Evolutionary conservation across 2,888 invertebrate genomes (phyloP).

Genomic region (Chloromyia formosa): DNA sequence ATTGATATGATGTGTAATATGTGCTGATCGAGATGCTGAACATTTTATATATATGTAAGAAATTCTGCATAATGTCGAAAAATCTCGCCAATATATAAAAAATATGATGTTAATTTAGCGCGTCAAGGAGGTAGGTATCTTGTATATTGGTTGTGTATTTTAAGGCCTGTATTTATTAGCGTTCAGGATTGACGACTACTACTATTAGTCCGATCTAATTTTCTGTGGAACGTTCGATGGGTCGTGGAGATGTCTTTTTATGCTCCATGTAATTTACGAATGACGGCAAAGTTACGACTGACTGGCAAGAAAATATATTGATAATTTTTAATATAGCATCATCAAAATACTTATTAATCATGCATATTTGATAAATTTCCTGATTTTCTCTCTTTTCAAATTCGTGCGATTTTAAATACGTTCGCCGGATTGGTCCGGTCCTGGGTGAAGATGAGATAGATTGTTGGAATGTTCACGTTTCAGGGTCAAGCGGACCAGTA

Average conservation of each 20-base stretch:
- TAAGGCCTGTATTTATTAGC: slow-evolving; percentile 22
- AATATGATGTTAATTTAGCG: slow-evolving; percentile 41
- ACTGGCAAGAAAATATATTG: slow-evolving; percentile 40
- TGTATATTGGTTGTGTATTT: slow-evolving; percentile 8
- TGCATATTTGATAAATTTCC: slow-evolving; percentile 44
- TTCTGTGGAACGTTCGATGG: slow-evolving; percentile 8
- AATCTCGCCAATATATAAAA: slow-evolving; percentile 22
- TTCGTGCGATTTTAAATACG: too few relatives aligned
- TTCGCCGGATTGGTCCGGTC: too few relatives aligned
- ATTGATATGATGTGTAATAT: slow-evolving; percentile 46
- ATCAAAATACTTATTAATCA: slow-evolving; percentile 45
- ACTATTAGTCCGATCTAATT: background rate
- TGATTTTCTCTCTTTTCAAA: too few relatives aligned
- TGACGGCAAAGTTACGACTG: slow-evolving; percentile 5
- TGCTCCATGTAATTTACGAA: slow-evolving; percentile 29
- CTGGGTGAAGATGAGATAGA: too few relatives aligned
- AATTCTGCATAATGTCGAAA: slow-evolving; percentile 45
- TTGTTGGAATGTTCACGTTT: background rate
- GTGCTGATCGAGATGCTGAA: slow-evolving; percentile 28
- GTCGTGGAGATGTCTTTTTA: slow-evolving; percentile 3
- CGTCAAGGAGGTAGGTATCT: slow-evolving; percentile 19
- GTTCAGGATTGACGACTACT: background rate
- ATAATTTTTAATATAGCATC: slow-evolving; percentile 35
- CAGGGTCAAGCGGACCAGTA: slow-evolving; percentile 14
- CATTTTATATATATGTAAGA: slow-evolving; percentile 38